Base-by-base conservation (phyloP, 2,888 invertebrate genomes). In the Melangyna quadrimaculata region DNA sequence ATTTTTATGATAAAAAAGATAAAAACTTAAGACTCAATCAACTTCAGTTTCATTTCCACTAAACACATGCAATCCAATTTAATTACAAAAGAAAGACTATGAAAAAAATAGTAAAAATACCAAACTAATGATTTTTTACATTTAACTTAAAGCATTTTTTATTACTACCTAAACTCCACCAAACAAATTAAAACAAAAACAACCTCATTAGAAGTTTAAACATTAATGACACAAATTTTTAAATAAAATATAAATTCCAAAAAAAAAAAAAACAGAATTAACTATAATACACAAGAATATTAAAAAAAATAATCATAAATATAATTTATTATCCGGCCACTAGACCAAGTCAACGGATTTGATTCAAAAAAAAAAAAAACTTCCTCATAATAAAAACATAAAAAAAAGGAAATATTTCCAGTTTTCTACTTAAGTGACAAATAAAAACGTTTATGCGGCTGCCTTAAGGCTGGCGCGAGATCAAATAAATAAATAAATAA, bases 371-470 rank as follows among this genome's bases (percentile, higher is more conserved):
- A 45, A 45, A 24, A 51, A 51, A 51, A 45, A 19, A 2, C 7
- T 17, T 45, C 51, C 24, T 12, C 14, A 51, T 19, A 45, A 45
- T 9, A 51, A 51, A 24, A 51, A 51, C 14, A 9, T 17, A 40
- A 40, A n/a, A 48, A 51, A 14, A 51, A 51, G 5, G 7, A 51
- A 4, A 2, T 51, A 24, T 24, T 24, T 51, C 14, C 51, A 51
- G 51, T 51, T 51, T 51, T 51, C 24, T 51, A 27, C 51, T 29
- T 37, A 29, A 78, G 78, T 78, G 83, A 78, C 83, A 78, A 78
- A 83, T 78, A 70, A 83, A 73, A 83, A 83, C 73, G 72, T 69
- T 74, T 74, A 74, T 53, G 61, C 37, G 24, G 51, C 37, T 51
- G 51, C 51, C 45, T 45, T 45, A 19, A 53, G 61, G 43, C 51